Percentiles rank a stretch among this genome's conserved stretches.
Conservation (phyloP, 2,113 vertebrate genomes). For the Psophia crepitans region DNA sequence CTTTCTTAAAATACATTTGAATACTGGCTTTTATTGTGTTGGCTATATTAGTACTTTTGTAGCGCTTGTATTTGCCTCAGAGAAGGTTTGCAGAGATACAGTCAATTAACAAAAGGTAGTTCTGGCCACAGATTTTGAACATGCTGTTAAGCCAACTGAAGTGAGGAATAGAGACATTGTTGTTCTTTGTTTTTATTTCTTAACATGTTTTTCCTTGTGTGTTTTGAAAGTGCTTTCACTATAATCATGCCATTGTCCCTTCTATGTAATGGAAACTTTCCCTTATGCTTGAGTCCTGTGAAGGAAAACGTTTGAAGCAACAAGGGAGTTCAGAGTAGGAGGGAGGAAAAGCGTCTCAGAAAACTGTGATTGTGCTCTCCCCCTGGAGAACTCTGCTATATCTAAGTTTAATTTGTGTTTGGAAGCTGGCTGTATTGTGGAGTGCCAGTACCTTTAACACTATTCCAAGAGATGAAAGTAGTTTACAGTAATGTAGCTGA, state of each 20-base stretch:
- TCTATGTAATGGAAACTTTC: background rate
- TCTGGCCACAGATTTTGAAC: background rate
- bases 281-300: background rate
- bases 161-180: background rate
- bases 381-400: background rate
- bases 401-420: constrained; percentile 13
- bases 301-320: background rate
- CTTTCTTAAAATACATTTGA: background rate
- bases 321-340: background rate
- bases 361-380: background rate
- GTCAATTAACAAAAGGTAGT: background rate
- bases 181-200: background rate
- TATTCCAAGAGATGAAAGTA: background rate
- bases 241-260: background rate
- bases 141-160: background rate
- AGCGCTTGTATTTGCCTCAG: background rate
- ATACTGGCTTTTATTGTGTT: background rate
- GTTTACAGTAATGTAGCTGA: constrained; percentile 1
- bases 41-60: background rate
- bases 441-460: background rate
- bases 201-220: background rate
- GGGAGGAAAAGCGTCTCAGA: background rate
- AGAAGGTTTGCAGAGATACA: background rate
- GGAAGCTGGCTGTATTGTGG: background rate
- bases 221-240: background rate